Conservation (phyloP, 1,140 invertebrate species). For the Cheumatopsyche charites region DNA sequence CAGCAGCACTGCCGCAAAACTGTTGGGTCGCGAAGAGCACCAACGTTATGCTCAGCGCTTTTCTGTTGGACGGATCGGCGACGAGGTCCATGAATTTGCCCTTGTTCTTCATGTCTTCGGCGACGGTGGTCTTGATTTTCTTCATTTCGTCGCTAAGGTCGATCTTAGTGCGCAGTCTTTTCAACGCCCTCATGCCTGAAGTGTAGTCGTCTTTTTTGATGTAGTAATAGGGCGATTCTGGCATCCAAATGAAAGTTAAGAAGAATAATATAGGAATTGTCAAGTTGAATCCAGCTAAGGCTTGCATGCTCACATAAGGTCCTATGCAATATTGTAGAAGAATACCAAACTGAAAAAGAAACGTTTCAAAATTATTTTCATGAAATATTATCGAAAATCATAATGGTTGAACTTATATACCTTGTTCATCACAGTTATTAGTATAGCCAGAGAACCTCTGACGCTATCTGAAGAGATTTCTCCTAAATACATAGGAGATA, state of each 20-base stretch:
- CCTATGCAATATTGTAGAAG: slow-evolving; percentile 72
- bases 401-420: no score
- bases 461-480: slow-evolving; percentile 72
- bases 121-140: slow-evolving; percentile 66
- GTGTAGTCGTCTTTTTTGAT: slow-evolving; percentile 61
- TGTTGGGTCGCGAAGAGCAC: slow-evolving; percentile 75
- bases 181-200: slow-evolving; percentile 60
- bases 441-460: slow-evolving; percentile 72
- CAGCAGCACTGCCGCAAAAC: slow-evolving; percentile 73
- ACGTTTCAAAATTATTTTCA: background rate
- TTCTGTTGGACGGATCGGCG: slow-evolving; percentile 66
- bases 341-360: slow-evolving; percentile 66
- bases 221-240: slow-evolving; percentile 67
- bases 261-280: slow-evolving; percentile 63
- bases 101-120: slow-evolving; percentile 61
- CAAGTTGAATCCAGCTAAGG: slow-evolving; percentile 64
- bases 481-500: slow-evolving; percentile 69
- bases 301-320: slow-evolving; percentile 63
- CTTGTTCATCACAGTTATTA: slow-evolving; percentile 69
- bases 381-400: no score
- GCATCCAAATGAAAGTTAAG: slow-evolving; percentile 62
- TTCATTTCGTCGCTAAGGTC: slow-evolving; percentile 68
- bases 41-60: slow-evolving; percentile 67
- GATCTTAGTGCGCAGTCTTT: slow-evolving; percentile 59
- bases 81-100: slow-evolving; percentile 65